Evolutionary conservation across 2,113 vertebrate genomes (phyloP).

Genomic region (Hippocampus abdominalis): DNA sequence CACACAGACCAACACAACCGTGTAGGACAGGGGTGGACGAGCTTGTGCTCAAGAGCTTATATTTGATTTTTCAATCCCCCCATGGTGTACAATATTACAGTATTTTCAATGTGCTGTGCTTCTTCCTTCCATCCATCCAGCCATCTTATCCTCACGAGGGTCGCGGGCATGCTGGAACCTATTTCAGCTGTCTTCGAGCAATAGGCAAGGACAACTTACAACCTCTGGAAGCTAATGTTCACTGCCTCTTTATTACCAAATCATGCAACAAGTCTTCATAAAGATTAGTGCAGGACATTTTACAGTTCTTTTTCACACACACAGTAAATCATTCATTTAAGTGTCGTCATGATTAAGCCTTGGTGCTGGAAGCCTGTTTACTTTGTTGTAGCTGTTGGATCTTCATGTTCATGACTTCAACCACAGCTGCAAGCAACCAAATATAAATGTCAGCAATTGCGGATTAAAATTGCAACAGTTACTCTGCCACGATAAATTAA

Average conservation of each 20-base stretch:
- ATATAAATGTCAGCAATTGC: background rate
- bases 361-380: conserved; percentile 75
- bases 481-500: background rate
- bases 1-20: background rate
- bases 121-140: too few species aligned
- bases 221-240: background rate
- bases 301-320: background rate
- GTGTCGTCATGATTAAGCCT: conserved; percentile 67
- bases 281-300: background rate
- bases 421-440: conserved; percentile 74
- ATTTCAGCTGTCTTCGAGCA: background rate
- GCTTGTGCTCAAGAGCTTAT: too few species aligned
- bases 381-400: conserved; percentile 87
- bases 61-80: background rate
- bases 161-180: too few species aligned
- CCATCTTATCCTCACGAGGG: too few species aligned
- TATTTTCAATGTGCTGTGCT: background rate
- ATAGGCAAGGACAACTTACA: background rate
- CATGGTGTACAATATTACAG: background rate
- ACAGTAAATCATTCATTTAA: background rate
- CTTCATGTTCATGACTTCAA: conserved; percentile 91
- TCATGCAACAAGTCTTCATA: background rate
- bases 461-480: background rate
- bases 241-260: background rate
- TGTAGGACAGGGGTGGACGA: background rate